Evolutionary conservation across 2,888 invertebrate species (phyloP).

Genomic region (Gerosis bhagava): DNA sequence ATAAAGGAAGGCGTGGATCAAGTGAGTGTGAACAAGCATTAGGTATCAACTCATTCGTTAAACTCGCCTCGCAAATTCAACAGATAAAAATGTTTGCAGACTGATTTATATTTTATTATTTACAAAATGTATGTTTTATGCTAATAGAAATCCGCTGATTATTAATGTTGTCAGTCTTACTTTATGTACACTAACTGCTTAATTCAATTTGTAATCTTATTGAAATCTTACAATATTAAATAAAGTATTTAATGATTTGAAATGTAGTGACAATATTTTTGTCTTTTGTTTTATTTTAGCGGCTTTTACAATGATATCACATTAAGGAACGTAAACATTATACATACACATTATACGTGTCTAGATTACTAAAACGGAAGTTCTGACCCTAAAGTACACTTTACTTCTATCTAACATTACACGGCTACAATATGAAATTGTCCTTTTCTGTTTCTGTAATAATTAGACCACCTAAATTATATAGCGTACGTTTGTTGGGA

Average conservation of each 20-base stretch:
- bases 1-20: not conserved
- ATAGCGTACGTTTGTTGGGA: conserved; percentile 14
- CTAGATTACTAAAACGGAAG: not conserved
- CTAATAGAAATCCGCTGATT: conserved; percentile 3
- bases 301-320: too few species aligned
- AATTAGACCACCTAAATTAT: conserved; percentile 12
- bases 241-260: too few species aligned
- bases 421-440: conserved; percentile 3
- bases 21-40: not conserved
- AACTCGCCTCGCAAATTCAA: not conserved
- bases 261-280: too few species aligned
- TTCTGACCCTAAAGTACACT: not conserved
- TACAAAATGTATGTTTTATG: conserved; percentile 7
- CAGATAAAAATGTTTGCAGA: not conserved
- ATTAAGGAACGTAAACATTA: too few species aligned
- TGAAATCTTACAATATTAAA: too few species aligned
- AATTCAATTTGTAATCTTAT: too few species aligned
- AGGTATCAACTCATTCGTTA: too few species aligned
- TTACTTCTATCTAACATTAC: not conserved
- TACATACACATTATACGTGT: too few species aligned
- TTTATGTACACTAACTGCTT: too few species aligned
- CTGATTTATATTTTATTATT: conserved; percentile 8
- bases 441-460: conserved; percentile 15
- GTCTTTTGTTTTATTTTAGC: too few species aligned
- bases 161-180: too few species aligned